These are phyloP conservation scores for Gambusia holbrooki DNA, from an alignment of 2,113 vertebrate species.

Conservation along the genomic window DNA sequence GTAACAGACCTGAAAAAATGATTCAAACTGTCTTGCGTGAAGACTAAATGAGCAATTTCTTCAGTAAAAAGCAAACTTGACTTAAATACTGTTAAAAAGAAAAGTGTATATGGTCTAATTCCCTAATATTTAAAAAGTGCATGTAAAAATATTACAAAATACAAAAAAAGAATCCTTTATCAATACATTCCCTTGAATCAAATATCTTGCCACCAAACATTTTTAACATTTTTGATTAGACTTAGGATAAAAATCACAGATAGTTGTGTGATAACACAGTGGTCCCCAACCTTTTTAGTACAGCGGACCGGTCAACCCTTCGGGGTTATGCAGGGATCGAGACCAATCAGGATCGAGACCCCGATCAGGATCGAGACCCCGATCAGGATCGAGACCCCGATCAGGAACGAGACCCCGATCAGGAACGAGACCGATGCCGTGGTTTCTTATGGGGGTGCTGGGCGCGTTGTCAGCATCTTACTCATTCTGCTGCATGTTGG, in stretches of 20 bases:
- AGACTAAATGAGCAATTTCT: not conserved
- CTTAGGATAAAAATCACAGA: not conserved
- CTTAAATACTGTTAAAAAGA: slow-evolving; percentile 20
- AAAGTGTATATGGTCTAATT: slow-evolving; percentile 1
- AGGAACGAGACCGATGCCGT: too few relatives aligned
- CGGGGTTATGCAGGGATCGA: too few relatives aligned
- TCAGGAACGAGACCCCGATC: too few relatives aligned
- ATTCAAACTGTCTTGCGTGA: not conserved
- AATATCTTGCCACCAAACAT: not conserved
- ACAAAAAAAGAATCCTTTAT: not conserved
- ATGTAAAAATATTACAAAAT: not conserved
- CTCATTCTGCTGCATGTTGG: too few relatives aligned
- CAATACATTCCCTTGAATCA: not conserved
- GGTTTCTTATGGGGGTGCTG: too few relatives aligned
- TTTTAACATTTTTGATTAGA: not conserved
- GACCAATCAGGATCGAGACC: too few relatives aligned
- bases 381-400: too few relatives aligned
- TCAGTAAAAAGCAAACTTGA: slow-evolving; percentile 13
- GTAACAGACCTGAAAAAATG: slow-evolving; percentile 1
- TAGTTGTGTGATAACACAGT: not conserved
- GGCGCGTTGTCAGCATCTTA: too few relatives aligned
- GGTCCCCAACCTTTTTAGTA: too few relatives aligned
- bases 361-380: too few relatives aligned
- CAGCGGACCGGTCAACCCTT: too few relatives aligned
- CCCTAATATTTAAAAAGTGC: not conserved